Percentiles rank a stretch among this genome's conserved stretches.
phyloP scores from a whole-genome alignment of 1,140 invertebrate genomes.

The Drosophila pseudoobscura region DNA sequence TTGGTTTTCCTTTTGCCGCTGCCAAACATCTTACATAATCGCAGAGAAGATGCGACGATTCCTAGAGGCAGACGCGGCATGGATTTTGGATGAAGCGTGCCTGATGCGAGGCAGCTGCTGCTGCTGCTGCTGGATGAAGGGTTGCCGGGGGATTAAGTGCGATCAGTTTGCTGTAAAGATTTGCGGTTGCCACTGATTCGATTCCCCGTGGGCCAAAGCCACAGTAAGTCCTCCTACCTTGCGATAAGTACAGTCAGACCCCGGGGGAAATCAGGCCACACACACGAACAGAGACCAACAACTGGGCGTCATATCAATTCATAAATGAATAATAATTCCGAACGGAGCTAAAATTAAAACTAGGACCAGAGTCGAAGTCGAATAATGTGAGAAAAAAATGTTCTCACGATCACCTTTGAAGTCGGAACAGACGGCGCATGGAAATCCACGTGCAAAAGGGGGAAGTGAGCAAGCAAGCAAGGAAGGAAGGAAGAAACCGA shows the following conservation, averaged over 20 bases:
- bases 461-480: slow-evolving; percentile 54
- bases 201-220: slow-evolving; percentile 8
- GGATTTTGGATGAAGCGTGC: slow-evolving; percentile 70
- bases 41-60: slow-evolving; percentile 35
- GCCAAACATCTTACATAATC: slow-evolving; percentile 70
- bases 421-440: slow-evolving; percentile 52
- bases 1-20: slow-evolving; percentile 43
- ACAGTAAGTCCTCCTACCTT: slow-evolving; percentile 25
- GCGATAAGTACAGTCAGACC: slow-evolving; percentile 65
- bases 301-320: slow-evolving; percentile 73
- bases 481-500: slow-evolving; percentile 46
- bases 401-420: slow-evolving; percentile 82
- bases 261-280: slow-evolving; percentile 10
- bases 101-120: slow-evolving; percentile 69
- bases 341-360: slow-evolving; percentile 69
- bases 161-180: slow-evolving; percentile 61
- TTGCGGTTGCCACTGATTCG: slow-evolving; percentile 49
- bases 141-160: slow-evolving; percentile 62
- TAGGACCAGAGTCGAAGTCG: slow-evolving; percentile 46
- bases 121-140: slow-evolving; percentile 49
- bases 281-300: slow-evolving; percentile 24
- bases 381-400: slow-evolving; percentile 79
- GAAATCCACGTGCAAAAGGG: slow-evolving; percentile 83
- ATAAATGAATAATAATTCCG: slow-evolving; percentile 75
- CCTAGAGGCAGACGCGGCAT: slow-evolving; percentile 21